Evolutionary conservation across 1,140 invertebrate genomes (phyloP), one percentile per base, ranked within the genome.

Genomic region (Pachypeltis micranthus): DNA sequence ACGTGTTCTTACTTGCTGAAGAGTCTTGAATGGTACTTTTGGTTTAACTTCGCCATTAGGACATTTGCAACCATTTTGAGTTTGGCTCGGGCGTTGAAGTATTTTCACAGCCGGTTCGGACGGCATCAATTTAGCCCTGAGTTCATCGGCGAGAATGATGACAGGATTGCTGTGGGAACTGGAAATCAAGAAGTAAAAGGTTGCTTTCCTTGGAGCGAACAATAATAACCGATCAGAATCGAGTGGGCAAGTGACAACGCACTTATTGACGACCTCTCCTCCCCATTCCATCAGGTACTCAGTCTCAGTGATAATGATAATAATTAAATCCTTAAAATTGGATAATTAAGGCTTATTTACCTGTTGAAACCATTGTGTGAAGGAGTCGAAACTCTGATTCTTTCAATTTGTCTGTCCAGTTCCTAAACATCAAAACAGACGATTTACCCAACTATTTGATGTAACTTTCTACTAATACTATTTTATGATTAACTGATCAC

Each of bases 71-170:
- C 77, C 74, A 1, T 70, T 67, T 51, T 69, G 70, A 59, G 73
- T 72, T 66, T 76, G 74, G 63, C 71, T 70, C 25, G 89, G 88
- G 68, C 89, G 77, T 69, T 90, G 88, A 51, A 92, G 75, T 65
- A 92, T 92, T 73, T 88, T 88, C 24, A 91, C 88, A 63, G 86
- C 84, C 64, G 87, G 86, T 73, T 83, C 85, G 64, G 83, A 83
- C 68, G 61, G 61, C 26, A 62, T n/a, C n/a, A 27, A 62, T 34
- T 62, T 62, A 19, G 51, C n/a, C 51, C 51, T 62, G 1, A 62
- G 26, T 19, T 62, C 61, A 27, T 62, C 61, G 25, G 61, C 27
- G 23, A 51, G 83, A 79, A 64, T 80, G 78, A 67, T 82, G 81
- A 64, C 80, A 80, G 39, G 82, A 75, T 62, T 74, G 16, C 31